Base-by-base conservation (phyloP, 2,888 invertebrate genomes). In the Caenorhabditis zanzibari region DNA sequence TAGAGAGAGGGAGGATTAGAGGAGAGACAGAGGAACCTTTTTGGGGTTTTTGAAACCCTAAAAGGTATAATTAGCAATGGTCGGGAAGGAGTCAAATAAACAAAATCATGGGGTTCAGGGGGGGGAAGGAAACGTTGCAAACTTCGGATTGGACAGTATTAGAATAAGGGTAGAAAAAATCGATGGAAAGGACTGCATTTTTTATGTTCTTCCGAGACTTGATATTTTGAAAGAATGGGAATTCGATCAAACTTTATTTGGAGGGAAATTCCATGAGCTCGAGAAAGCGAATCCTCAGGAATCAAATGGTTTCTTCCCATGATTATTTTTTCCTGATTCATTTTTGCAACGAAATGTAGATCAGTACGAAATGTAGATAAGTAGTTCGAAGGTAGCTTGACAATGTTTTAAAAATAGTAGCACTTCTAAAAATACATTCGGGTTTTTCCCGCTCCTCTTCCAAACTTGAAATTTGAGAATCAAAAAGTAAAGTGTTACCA, bases 51-150 rank as follows among this genome's bases (percentile, higher is more conserved):
- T n/a, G n/a, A 14, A 38, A 73, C 49, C 66, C 54, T 54, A 26
- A 26, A 54, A 22, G 66, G 66, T 59, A 58, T 76, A 68, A 68
- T 68, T 68, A 68, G 14, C 68, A 54, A n/a, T 47, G 44, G 44
- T 44, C 63, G 44, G 44, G 44, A 63, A 24, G 16, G 2, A 19
- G 44, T 38, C 38, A 63, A 41, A 61, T 19, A 35, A 63, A 41
- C 41, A 63, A 41, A 44, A 63, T 63, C 24, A 44, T n/a, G 61
- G 44, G 61, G 35, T 59, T 9, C n/a, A 22, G n/a, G 38, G 59
- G 38, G 26, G 26, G 54, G 26, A 16, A 38, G 56, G 14, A 24
- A 5, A 35, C 2, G 35, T 35, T 35, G 59, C 32, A 6, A 41
- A 32, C 22, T 49, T 58, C 28, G n/a, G n/a, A 71, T 26, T 41